Evolutionary conservation across 2,888 invertebrate species (phyloP).

Genomic region (Pristionchus arcanus): DNA sequence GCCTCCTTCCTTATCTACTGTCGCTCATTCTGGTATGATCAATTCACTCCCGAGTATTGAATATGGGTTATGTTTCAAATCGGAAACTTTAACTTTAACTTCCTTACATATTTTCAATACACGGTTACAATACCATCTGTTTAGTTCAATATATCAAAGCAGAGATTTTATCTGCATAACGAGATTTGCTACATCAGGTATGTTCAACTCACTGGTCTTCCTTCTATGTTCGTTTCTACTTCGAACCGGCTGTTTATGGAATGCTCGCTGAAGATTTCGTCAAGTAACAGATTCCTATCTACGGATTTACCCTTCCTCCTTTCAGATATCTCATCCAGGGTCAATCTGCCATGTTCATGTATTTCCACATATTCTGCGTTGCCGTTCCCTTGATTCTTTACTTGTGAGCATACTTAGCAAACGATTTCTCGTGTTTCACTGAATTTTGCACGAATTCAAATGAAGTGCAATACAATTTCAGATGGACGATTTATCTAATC

Average conservation of each 20-base stretch:
- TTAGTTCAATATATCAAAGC: too few species aligned
- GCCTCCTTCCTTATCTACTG: neutral
- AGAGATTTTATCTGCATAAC: too few species aligned
- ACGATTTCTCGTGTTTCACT: neutral
- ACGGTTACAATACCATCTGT: too few species aligned
- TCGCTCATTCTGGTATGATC: conserved; percentile 9
- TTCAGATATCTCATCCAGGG: conserved; percentile 37
- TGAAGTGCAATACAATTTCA: neutral
- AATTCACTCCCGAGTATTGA: neutral
- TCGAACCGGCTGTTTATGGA: conserved; percentile 52
- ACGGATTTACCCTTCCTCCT: neutral
- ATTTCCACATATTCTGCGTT: conserved; percentile 31
- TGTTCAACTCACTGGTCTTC: conserved; percentile 29
- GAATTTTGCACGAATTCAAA: neutral
- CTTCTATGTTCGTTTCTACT: conserved; percentile 41
- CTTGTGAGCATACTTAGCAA: neutral
- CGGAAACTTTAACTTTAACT: too few species aligned
- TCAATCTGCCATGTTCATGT: conserved; percentile 35
- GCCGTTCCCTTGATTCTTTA: conserved; percentile 34
- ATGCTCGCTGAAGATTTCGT: conserved; percentile 49
- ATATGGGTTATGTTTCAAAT: neutral
- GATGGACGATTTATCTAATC: neutral
- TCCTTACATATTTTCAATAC: too few species aligned
- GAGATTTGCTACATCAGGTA: neutral
- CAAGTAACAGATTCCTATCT: neutral